A percentile compares a stretch with the other conserved stretches of the same genome.
phyloP scores from a whole-genome alignment of 2,797 vertebrate genomes.

The Pelochelys cantorii region DNA sequence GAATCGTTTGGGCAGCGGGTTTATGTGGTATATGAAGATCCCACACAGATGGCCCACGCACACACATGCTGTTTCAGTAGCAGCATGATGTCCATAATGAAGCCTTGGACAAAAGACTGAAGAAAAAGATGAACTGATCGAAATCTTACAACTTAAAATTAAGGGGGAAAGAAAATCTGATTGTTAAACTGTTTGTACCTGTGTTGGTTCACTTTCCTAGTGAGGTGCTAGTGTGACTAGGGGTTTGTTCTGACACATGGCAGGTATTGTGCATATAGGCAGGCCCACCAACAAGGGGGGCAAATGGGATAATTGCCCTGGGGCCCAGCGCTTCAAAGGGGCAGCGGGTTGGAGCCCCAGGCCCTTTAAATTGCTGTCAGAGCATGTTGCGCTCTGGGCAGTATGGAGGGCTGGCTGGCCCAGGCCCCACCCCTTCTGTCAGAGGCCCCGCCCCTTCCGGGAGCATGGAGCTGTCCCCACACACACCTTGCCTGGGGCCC shows the following conservation, averaged over 20 bases:
- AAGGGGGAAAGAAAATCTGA: constrained; percentile 20
- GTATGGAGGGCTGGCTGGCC: too few species aligned
- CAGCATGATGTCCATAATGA: neutral
- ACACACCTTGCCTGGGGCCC: too few species aligned
- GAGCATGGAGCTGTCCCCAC: too few species aligned
- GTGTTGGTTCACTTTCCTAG: constrained; percentile 31
- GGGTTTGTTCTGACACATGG: neutral
- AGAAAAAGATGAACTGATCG: constrained; percentile 45
- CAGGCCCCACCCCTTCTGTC: too few species aligned
- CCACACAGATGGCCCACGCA: neutral
- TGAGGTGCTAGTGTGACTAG: neutral
- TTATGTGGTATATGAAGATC: neutral
- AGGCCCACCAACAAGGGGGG: too few species aligned
- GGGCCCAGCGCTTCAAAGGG: too few species aligned
- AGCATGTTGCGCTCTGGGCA: too few species aligned
- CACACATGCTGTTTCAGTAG: neutral
- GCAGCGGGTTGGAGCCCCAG: too few species aligned
- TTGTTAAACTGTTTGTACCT: constrained; percentile 2
- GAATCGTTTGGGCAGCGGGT: neutral
- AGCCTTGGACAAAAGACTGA: constrained; percentile 31
- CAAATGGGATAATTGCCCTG: too few species aligned
- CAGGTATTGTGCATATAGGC: neutral
- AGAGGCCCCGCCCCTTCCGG: too few species aligned
- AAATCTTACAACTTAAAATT: constrained; percentile 27
- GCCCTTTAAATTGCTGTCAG: too few species aligned